Conservation (phyloP, 2,888 invertebrate genomes). For the Chrysolina oricalcia region DNA sequence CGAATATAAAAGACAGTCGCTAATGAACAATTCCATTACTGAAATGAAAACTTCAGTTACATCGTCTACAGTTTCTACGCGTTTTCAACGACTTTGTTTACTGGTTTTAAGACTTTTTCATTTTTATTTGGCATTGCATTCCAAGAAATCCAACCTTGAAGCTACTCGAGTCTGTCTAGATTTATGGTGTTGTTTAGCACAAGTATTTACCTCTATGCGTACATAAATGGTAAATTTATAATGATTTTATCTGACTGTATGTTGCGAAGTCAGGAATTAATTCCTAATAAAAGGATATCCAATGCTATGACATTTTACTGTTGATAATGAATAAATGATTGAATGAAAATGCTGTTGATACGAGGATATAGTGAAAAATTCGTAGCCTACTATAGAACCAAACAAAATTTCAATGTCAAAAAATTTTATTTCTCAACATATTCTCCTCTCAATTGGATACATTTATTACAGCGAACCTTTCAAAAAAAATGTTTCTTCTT, state of each 20-base stretch:
- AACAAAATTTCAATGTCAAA: no score
- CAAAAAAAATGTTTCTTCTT: no score
- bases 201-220: conserved; percentile 22
- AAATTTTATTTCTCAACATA: no score
- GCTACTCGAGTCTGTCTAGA: conserved; percentile 7
- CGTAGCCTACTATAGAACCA: no score
- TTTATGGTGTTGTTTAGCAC: conserved; percentile 33
- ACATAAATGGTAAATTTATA: conserved; percentile 37
- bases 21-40: neutral
- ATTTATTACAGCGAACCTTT: no score
- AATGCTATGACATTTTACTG: conserved; percentile 6
- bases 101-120: neutral
- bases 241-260: conserved; percentile 26
- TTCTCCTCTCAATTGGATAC: no score
- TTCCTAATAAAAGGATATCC: conserved; percentile 27
- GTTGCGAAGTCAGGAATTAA: conserved; percentile 24
- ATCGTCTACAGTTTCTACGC: neutral
- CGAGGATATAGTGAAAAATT: no score
- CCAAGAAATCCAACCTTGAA: conserved; percentile 20
- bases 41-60: conserved; percentile 9
- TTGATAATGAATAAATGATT: neutral
- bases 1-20: no score
- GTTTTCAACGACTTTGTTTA: neutral
- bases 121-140: conserved; percentile 35
- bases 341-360: neutral